phyloP scores from a whole-genome alignment of 2,113 vertebrate genomes.

The Dasypus novemcinctus region DNA sequence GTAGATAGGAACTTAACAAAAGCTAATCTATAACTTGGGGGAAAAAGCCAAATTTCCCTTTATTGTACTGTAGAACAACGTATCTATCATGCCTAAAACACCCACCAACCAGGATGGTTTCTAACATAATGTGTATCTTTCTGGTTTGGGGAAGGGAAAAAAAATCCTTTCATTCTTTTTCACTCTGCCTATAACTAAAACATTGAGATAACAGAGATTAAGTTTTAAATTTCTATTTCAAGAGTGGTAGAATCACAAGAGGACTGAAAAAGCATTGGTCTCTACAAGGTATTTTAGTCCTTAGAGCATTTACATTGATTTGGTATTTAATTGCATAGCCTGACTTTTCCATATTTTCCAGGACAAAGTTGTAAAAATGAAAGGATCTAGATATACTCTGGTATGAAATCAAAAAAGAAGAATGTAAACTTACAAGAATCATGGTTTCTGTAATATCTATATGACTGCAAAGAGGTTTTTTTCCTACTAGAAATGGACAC shows the following conservation, averaged over 20 bases:
- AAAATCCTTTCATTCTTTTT: neutral
- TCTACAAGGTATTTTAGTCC: conserved; percentile 51
- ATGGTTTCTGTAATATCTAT: neutral
- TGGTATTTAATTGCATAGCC: conserved; percentile 62
- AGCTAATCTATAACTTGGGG: conserved; percentile 24
- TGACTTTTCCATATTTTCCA: conserved; percentile 52
- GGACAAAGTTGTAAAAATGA: conserved; percentile 40
- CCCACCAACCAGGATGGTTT: conserved; percentile 41
- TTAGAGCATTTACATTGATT: conserved; percentile 61
- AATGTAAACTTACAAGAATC: neutral
- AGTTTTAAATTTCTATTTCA: conserved; percentile 27
- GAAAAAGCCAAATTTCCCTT: conserved; percentile 50
- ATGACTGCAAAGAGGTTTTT: neutral
- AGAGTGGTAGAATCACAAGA: conserved; percentile 59
- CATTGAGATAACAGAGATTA: conserved; percentile 42
- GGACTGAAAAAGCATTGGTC: conserved; percentile 59
- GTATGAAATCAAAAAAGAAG: conserved; percentile 21
- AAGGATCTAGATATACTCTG: neutral
- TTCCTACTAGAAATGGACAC: neutral
- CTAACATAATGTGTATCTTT: conserved; percentile 42
- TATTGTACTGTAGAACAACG: neutral
- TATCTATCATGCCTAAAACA: conserved; percentile 20
- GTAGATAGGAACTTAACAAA: conserved; percentile 36
- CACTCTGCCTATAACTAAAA: conserved; percentile 19
- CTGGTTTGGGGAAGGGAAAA: neutral